Conservation (phyloP, 2,888 invertebrate species). For the Lepas anatifera region DNA sequence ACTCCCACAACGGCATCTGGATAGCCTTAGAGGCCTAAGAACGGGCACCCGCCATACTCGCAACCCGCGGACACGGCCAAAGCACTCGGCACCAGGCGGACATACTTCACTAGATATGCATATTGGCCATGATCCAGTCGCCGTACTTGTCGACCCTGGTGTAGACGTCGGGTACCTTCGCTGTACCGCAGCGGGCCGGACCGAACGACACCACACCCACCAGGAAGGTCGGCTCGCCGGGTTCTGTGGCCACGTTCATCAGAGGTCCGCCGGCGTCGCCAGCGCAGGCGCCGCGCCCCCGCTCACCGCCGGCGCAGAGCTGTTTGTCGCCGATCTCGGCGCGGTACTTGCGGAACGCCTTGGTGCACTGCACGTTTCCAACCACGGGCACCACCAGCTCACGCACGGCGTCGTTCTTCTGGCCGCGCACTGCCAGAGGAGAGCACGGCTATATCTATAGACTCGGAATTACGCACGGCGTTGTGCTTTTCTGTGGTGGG, state of each 20-base stretch:
- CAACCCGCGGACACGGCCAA: too few species aligned
- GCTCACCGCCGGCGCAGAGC: conserved; percentile 48
- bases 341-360: neutral
- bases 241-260: conserved; percentile 41
- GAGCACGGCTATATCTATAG: neutral
- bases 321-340: neutral
- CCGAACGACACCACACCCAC: conserved; percentile 56
- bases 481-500: too few species aligned
- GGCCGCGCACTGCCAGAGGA: neutral
- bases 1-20: too few species aligned
- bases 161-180: conserved; percentile 54
- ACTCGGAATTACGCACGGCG: too few species aligned
- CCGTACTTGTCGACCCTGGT: conserved; percentile 48
- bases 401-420: neutral
- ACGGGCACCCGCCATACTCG: too few species aligned
- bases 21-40: too few species aligned
- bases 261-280: conserved; percentile 68
- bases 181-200: conserved; percentile 47
- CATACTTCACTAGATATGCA: too few species aligned
- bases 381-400: neutral
- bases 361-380: neutral
- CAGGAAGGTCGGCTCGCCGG: conserved; percentile 20
- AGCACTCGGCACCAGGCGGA: too few species aligned
- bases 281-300: conserved; percentile 54
- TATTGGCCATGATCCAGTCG: conserved; percentile 44